Evolutionary conservation across 2,113 vertebrate species (phyloP).

Genomic region (Catharus minimus): DNA sequence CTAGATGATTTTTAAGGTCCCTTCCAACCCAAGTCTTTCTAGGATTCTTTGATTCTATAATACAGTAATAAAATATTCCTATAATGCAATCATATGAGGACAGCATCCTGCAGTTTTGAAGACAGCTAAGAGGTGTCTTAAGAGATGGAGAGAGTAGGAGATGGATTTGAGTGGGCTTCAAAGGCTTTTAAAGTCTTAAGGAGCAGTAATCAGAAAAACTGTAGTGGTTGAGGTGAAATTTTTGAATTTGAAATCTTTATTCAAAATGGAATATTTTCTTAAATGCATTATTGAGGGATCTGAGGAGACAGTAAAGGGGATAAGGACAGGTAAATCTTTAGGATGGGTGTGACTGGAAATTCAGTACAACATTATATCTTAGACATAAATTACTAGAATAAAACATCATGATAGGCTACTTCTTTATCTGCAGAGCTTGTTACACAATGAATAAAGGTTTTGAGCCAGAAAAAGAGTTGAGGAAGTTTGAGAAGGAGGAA

Average conservation of each 20-base stretch:
- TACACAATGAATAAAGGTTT: not conserved
- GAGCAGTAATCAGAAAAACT: not conserved
- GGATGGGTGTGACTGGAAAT: not conserved
- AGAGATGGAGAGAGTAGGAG: not conserved
- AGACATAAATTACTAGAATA: not conserved
- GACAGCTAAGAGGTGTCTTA: not conserved
- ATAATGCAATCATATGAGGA: not conserved
- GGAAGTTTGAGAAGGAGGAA: not conserved
- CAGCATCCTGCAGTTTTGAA: not conserved
- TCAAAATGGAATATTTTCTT: not conserved
- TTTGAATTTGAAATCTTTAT: not conserved
- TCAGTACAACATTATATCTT: not conserved
- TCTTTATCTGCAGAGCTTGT: not conserved
- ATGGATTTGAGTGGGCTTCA: not conserved
- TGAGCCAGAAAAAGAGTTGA: not conserved
- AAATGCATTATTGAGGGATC: not conserved
- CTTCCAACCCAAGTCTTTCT: not conserved
- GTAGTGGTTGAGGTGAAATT: not conserved
- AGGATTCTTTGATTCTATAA: not conserved
- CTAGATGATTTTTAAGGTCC: not conserved
- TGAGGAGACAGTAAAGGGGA: not conserved
- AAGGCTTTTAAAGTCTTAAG: not conserved
- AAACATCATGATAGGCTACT: not conserved
- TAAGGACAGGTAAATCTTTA: not conserved
- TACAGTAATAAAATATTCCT: not conserved